These are phyloP conservation scores for Discoglossus pictus DNA, from an alignment of 2,797 vertebrate species.

Conservation along the genomic window DNA sequence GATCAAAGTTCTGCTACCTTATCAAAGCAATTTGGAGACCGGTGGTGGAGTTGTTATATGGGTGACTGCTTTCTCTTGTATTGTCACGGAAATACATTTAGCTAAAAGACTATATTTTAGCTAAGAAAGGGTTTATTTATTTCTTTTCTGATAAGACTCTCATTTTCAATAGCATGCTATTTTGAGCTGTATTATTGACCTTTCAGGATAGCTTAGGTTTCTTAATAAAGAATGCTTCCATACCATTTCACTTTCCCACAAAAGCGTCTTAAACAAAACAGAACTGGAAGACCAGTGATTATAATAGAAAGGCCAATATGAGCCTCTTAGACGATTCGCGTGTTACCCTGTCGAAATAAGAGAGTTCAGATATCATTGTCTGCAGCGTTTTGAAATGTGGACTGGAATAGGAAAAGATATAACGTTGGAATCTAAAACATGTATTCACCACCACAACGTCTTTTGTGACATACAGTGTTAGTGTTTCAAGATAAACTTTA, in stretches of 20 bases:
- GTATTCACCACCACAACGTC: not conserved
- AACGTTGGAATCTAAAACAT: constrained; percentile 31
- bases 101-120: constrained; percentile 33
- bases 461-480: constrained; percentile 11
- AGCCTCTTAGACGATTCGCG: constrained; percentile 27
- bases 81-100: constrained; percentile 48
- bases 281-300: constrained; percentile 44
- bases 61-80: constrained; percentile 39
- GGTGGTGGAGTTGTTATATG: constrained; percentile 34
- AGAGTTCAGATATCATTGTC: constrained; percentile 50
- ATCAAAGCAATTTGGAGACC: constrained; percentile 29
- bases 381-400: constrained; percentile 17
- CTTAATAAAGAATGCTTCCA: constrained; percentile 45
- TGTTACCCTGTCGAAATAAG: constrained; percentile 30
- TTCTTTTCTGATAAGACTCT: constrained; percentile 43
- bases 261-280: constrained; percentile 44
- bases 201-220: constrained; percentile 51
- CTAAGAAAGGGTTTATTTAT: constrained; percentile 36
- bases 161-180: constrained; percentile 47
- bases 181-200: constrained; percentile 49
- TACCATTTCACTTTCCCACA: constrained; percentile 32
- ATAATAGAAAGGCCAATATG: constrained; percentile 48
- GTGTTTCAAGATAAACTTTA: constrained; percentile 5
- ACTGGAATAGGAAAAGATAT: constrained; percentile 25
- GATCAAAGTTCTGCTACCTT: no score